Evolutionary conservation across 1,140 invertebrate species (phyloP).

Genomic region (Triops cancriformis): DNA sequence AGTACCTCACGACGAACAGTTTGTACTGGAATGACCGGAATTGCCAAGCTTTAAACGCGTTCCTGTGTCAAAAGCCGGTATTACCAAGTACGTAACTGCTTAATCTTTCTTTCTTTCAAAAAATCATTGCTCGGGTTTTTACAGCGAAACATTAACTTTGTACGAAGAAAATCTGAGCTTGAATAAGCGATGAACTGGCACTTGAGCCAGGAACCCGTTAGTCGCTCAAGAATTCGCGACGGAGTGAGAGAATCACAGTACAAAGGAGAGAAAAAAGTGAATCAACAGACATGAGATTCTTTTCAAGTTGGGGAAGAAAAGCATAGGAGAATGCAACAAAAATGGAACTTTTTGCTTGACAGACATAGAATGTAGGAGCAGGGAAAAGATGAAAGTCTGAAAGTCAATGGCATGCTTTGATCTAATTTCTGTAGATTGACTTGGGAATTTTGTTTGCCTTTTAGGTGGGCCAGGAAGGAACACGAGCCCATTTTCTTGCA

Average conservation of each 20-base stretch:
- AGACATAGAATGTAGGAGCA: neutral
- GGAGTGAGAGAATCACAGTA: too few species aligned
- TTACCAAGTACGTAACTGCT: conserved; percentile 43
- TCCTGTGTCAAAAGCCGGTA: conserved; percentile 55
- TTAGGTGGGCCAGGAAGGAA: neutral
- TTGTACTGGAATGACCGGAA: conserved; percentile 63
- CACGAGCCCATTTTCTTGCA: conserved; percentile 46
- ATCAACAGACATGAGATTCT: too few species aligned
- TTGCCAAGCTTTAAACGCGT: conserved; percentile 58
- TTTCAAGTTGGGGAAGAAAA: neutral
- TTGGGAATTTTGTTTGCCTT: neutral
- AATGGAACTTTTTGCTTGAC: neutral
- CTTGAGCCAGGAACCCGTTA: neutral
- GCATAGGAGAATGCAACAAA: neutral
- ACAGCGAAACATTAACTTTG: neutral
- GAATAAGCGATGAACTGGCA: neutral
- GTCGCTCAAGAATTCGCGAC: too few species aligned
- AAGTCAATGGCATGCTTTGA: neutral
- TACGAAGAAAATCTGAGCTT: neutral
- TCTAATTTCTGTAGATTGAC: neutral
- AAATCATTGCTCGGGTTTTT: conserved; percentile 16
- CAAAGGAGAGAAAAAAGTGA: too few species aligned
- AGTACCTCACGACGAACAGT: conserved; percentile 35
- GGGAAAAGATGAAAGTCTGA: neutral
- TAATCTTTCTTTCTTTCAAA: conserved; percentile 16